These are phyloP conservation scores for Dolichomitus sp. DNA, from an alignment of 2,888 invertebrate genomes.

Conservation along the genomic window DNA sequence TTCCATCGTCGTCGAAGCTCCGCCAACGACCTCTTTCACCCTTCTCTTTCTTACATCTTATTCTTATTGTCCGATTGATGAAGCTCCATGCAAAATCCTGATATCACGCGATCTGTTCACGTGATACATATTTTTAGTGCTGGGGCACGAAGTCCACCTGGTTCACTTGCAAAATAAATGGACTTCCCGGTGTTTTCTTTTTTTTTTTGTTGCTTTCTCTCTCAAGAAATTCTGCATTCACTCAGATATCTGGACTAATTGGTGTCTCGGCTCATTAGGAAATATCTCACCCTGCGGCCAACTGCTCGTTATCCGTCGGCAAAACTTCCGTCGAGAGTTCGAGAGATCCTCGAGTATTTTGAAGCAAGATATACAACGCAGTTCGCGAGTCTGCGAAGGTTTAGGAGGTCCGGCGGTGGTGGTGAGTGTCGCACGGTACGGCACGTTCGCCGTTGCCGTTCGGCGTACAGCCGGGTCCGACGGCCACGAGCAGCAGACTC, in stretches of 20 bases:
- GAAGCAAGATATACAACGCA: slow-evolving; percentile 14
- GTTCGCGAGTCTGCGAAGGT: slow-evolving; percentile 39
- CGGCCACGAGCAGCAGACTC: slow-evolving; percentile 42
- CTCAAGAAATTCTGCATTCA: neutral
- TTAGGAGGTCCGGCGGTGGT: slow-evolving; percentile 52
- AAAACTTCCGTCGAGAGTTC: neutral
- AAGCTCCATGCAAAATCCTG: slow-evolving; percentile 26
- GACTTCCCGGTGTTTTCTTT: neutral
- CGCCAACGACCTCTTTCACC: slow-evolving; percentile 32
- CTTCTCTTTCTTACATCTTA: slow-evolving; percentile 50
- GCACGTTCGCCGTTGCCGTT: slow-evolving; percentile 28
- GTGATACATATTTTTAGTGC: slow-evolving; percentile 28
- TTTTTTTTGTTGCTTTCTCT: neutral
- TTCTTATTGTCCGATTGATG: slow-evolving; percentile 35
- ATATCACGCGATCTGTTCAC: slow-evolving; percentile 45
- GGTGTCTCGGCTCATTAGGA: slow-evolving; percentile 42
- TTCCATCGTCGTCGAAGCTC: slow-evolving; percentile 24
- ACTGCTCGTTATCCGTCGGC: slow-evolving; percentile 50
- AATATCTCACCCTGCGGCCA: slow-evolving; percentile 27
- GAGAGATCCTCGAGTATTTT: slow-evolving; percentile 42
- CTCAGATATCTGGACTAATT: slow-evolving; percentile 41
- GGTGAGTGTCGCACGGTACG: slow-evolving; percentile 30
- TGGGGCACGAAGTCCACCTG: neutral
- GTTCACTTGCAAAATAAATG: slow-evolving; percentile 14
- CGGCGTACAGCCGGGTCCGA: slow-evolving; percentile 27